Evolutionary conservation across 2,113 vertebrate genomes (phyloP).

Genomic region (Porphyrio hochstetteri): DNA sequence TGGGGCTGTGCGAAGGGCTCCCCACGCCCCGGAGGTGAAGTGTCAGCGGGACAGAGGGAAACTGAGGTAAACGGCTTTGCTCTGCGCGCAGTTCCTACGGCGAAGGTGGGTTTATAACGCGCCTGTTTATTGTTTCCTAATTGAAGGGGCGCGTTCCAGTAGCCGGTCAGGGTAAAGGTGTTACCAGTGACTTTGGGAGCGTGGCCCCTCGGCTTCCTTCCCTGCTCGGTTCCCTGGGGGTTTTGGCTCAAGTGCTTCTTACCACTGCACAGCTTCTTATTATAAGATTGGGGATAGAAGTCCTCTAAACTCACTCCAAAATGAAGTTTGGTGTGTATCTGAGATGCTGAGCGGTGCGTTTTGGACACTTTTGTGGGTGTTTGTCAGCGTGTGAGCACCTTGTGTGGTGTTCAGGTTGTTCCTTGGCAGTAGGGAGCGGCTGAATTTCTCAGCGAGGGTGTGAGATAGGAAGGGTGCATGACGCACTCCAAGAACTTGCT

Average conservation of each 20-base stretch:
- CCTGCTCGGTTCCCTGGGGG: background rate
- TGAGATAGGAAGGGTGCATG: background rate
- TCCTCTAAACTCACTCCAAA: background rate
- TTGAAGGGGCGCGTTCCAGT: fast-evolving
- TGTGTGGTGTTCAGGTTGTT: fast-evolving
- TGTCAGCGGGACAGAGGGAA: fast-evolving
- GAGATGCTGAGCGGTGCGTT: fast-evolving
- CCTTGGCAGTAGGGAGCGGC: background rate
- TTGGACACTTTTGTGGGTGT: background rate
- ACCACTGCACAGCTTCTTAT: fast-evolving
- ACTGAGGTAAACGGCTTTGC: fast-evolving
- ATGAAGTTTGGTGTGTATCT: fast-evolving
- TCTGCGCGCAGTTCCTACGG: fast-evolving
- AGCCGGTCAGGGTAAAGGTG: background rate
- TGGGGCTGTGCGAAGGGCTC: background rate
- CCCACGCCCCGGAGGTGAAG: background rate
- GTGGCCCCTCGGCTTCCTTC: background rate
- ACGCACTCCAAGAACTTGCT: background rate
- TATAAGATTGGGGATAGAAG: background rate
- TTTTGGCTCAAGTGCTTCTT: background rate
- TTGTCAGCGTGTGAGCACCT: fast-evolving
- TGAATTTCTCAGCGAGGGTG: background rate
- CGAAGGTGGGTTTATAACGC: fast-evolving
- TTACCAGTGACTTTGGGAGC: fast-evolving
- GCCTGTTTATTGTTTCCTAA: fast-evolving